phyloP scores from a whole-genome alignment of 1,140 invertebrate genomes.

The Eubasilissa regina region DNA sequence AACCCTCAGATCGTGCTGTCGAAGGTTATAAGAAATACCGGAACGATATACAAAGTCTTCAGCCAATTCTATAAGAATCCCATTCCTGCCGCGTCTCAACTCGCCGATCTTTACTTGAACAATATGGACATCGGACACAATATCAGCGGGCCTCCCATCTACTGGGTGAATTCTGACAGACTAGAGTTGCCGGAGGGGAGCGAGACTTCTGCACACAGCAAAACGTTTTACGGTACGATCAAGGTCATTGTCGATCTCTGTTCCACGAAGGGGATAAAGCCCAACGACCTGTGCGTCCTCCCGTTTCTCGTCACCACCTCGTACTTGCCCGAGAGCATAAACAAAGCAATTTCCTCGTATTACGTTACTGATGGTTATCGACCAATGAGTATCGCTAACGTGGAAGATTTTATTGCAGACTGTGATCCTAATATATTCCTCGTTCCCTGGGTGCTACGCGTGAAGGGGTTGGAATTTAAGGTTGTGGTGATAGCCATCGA shows the following conservation, averaged over 20 bases:
- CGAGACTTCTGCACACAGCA: constrained; percentile 21
- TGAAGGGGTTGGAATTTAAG: constrained; percentile 67
- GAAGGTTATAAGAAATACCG: constrained; percentile 64
- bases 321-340: constrained; percentile 61
- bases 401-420: constrained; percentile 63
- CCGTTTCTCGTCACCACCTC: constrained; percentile 63
- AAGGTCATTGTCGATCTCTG: constrained; percentile 64
- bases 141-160: constrained; percentile 63
- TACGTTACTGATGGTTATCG: constrained; percentile 64
- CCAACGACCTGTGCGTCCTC: constrained; percentile 64
- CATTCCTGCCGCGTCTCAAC: constrained; percentile 57
- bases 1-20: constrained; percentile 62
- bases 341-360: constrained; percentile 61
- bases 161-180: constrained; percentile 62
- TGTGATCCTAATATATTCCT: constrained; percentile 63
- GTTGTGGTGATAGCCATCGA: constrained; percentile 65
- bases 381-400: constrained; percentile 62
- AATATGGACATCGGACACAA: constrained; percentile 62
- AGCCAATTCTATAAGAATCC: constrained; percentile 63
- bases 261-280: constrained; percentile 65
- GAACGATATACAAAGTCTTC: constrained; percentile 63
- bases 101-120: constrained; percentile 60
- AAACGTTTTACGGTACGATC: constrained; percentile 59
- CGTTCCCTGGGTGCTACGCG: constrained; percentile 63
- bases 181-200: constrained; percentile 25